Base-by-base conservation (phyloP, 1,140 invertebrate species). In the Cydia fagiglandana region DNA sequence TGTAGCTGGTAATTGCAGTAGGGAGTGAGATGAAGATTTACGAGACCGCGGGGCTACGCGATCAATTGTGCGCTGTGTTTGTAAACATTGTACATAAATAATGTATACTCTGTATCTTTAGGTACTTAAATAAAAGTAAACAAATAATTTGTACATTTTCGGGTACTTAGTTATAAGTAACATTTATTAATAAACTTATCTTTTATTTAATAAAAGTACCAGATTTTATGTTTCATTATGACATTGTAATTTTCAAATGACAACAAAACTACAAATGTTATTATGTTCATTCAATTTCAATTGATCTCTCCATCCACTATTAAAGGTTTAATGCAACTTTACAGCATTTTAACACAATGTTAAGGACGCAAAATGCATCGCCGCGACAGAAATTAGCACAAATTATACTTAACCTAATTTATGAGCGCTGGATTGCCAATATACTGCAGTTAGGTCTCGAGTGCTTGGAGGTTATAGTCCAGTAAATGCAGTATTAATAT, bases 1-100 rank as follows among this genome's bases (percentile, higher is more conserved):
- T 53, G 17, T n/a, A 53, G 50, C n/a, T 17, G 15, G 28, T 64
- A 28, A 30, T 30, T 30, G 24, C 20, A 13, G 12, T 7, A 45
- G 41, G 45, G 45, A 47, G 4, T 24, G 12, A 24, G 64, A 64
- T 64, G 64, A 64, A 30, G 64, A 64, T 64, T 64, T 64, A 64
- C 64, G 64, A 24, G 64, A 28, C 20, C 24, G 2, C 6, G 20
- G 64, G 12, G 30, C 64, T 24, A 47, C 13, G 13, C 10, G 17
- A 12, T 28, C 20, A 5, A 64, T 56, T 56, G 53, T 47, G 13
- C 38, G 38, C n/a, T 56, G 50, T 53, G 53, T 56, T 56, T 5
- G 53, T 56, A 56, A 56, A 56, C 53, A 56, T 7, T 56, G 53
- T 56, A 56, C 5, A n/a, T n/a, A n/a, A n/a, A n/a, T n/a, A n/a